Evolutionary conservation across 2,113 vertebrate species (phyloP).

Genomic region (Sceloporus undulatus): DNA sequence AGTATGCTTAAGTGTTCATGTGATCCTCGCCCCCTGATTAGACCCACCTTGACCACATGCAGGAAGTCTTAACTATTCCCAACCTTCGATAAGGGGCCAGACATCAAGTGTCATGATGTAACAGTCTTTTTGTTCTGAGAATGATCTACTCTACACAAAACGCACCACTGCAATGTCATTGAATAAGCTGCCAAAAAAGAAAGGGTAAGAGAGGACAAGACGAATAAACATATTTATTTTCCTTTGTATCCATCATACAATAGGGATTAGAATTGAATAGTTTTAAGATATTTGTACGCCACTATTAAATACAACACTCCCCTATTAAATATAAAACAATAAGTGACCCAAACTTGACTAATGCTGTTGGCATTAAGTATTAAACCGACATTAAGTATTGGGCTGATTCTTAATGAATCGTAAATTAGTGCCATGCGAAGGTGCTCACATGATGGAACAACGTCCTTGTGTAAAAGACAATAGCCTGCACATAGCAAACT

Average conservation of each 20-base stretch:
- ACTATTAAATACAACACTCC: neutral
- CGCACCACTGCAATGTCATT: conserved; percentile 98
- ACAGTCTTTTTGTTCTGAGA: conserved; percentile 99
- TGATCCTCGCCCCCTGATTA: no score
- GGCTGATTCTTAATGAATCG: neutral
- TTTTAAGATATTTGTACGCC: neutral
- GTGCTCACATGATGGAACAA: neutral
- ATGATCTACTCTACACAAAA: conserved; percentile 99
- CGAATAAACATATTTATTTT: conserved; percentile 5
- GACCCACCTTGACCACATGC: neutral
- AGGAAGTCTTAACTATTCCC: conserved; percentile 92
- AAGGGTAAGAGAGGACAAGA: conserved; percentile 1
- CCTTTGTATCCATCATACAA: neutral
- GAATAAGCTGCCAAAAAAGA: conserved; percentile 88
- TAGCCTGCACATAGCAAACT: neutral
- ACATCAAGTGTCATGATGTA: conserved; percentile 99
- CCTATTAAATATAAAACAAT: neutral
- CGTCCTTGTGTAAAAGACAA: neutral
- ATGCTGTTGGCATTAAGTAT: no score
- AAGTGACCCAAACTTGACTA: neutral
- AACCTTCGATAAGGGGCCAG: conserved; percentile 98
- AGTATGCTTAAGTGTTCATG: no score
- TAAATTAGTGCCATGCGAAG: no score
- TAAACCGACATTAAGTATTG: neutral
- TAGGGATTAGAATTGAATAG: neutral